Evolutionary conservation across 1,140 invertebrate genomes (phyloP).

Genomic region (Rhopalosiphum padi): DNA sequence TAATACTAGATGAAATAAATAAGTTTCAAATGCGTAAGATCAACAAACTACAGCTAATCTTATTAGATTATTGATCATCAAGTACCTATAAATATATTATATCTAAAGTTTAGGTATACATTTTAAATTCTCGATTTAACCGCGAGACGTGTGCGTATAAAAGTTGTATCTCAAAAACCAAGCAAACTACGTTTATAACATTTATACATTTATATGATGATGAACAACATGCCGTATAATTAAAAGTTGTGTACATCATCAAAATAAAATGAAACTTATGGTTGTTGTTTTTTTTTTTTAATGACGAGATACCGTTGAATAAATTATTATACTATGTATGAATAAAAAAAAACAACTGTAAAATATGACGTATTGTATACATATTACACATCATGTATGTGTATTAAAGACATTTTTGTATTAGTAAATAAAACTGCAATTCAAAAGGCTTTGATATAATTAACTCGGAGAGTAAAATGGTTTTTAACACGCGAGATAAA

Average conservation of each 20-base stretch:
- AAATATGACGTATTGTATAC: background rate
- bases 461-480: background rate
- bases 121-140: background rate
- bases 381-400: background rate
- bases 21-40: background rate
- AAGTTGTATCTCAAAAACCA: background rate
- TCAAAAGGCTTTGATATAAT: conserved; percentile 1
- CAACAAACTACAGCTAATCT: background rate
- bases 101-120: background rate
- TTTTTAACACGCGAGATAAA: conserved; percentile 7
- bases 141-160: background rate
- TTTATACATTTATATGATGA: conserved; percentile 11
- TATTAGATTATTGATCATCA: background rate
- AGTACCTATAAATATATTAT: background rate
- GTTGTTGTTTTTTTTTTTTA: background rate
- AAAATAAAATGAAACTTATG: conserved; percentile 8
- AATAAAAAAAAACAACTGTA: background rate
- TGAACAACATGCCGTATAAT: background rate
- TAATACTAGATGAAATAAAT: background rate
- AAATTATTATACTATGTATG: background rate
- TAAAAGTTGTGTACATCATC: background rate
- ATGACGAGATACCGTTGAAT: conserved; percentile 7
- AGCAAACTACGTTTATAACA: background rate
- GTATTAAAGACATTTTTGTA: background rate
- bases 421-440: conserved; percentile 10